phyloP scores from a whole-genome alignment of 2,888 invertebrate genomes.

The Drosophila suboccidentalis region DNA sequence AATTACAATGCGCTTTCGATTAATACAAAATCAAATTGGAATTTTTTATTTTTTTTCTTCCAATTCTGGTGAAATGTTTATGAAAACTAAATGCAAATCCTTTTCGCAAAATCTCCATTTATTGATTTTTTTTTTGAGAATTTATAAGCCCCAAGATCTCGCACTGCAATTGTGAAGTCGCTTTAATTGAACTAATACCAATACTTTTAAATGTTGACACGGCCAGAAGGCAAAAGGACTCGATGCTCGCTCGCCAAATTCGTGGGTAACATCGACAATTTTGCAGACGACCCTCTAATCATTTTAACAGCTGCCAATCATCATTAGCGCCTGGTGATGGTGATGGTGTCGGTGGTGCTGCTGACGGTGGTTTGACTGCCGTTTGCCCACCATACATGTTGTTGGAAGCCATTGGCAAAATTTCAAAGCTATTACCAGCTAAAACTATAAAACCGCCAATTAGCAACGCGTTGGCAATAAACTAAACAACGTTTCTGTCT shows the following conservation, averaged over 20 bases:
- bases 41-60: too few relatives aligned
- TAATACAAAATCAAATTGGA: too few relatives aligned
- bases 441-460: constrained; percentile 80
- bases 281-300: constrained; percentile 66
- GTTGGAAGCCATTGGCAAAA: constrained; percentile 45
- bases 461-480: constrained; percentile 76
- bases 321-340: constrained; percentile 65
- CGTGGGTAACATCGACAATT: constrained; percentile 24
- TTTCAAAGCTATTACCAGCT: constrained; percentile 70
- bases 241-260: constrained; percentile 16
- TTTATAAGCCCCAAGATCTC: not conserved
- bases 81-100: too few relatives aligned
- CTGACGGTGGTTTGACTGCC: constrained; percentile 50
- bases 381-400: constrained; percentile 35
- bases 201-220: constrained; percentile 46
- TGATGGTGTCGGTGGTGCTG: constrained; percentile 19
- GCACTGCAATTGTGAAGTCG: constrained; percentile 5
- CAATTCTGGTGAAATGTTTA: too few relatives aligned
- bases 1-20: not conserved
- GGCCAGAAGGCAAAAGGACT: not conserved
- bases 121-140: not conserved
- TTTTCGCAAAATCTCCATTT: not conserved
- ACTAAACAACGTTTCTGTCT: constrained; percentile 57
- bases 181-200: constrained; percentile 45
- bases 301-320: constrained; percentile 81